Evolutionary conservation across 2,888 invertebrate species (phyloP), one percentile per base, ranked within the genome.

Genomic region (Volucella zonaria): DNA sequence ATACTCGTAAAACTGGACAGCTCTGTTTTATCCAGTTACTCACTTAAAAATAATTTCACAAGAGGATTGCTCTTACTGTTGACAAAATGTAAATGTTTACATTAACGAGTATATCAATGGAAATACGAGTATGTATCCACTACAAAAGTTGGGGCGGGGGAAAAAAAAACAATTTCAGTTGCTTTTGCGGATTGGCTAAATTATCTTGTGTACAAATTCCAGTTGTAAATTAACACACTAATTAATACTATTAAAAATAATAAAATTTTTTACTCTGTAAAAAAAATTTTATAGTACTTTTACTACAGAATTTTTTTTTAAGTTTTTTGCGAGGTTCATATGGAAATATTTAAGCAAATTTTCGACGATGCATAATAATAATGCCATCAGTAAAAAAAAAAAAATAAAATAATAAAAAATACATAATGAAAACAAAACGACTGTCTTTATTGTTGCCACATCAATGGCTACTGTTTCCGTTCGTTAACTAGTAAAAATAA

Each of bases 211-310:
- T 52, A 47, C 40, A 82, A 64, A 68, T 68, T 56, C 40, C n/a
- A 45, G 12, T 15, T 42, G 58, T 12, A 61, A 51, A 62, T 45
- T 74, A 70, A 74, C 70, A 66, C 66, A 83, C 70, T 75, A 75
- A 83, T 83, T 83, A 83, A 74, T 83, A 67, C 78, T 64, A 62
- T 82, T 82, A 73, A 82, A 82, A 82, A 67, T 70, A 78, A 75
- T 70, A 47, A 23, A 45, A 15, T 31, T 52, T 18, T 43, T 12
- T 18, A n/a, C 45, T 23, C 14, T 14, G 18, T 12, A 52, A 42
- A 43, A n/a, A 52, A 52, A 38, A 64, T 71, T 18, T 45, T 8
- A 49, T 68, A 52, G 42, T 54, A 8, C 10, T 15, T 62, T 47
- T 18, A 8, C 2, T n/a, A 18, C 15, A 10, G 12, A 51, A 14